Evolutionary conservation across 2,888 invertebrate species (phyloP).

Genomic region (Coenonympha arcania): DNA sequence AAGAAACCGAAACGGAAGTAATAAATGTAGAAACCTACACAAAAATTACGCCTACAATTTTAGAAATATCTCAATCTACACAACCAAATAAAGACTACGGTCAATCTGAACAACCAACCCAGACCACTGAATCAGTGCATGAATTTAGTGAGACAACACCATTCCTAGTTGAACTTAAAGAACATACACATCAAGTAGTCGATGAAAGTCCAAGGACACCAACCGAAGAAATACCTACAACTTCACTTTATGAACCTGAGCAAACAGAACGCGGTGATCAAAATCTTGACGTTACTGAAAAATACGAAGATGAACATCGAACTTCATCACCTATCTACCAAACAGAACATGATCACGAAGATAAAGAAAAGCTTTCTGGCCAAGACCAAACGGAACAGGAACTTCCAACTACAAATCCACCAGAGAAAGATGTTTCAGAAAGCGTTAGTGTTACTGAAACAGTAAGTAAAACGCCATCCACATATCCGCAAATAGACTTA

Average conservation of each 20-base stretch:
- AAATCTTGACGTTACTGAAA: slow-evolving; percentile 25
- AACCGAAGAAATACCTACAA: slow-evolving; percentile 28
- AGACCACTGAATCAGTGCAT: slow-evolving; percentile 21
- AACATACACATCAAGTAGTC: slow-evolving; percentile 45
- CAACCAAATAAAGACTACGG: slow-evolving; percentile 15
- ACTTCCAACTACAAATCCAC: slow-evolving; percentile 5
- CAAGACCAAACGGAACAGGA: slow-evolving; percentile 6
- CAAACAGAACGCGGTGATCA: slow-evolving; percentile 32
- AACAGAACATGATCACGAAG: slow-evolving; percentile 8
- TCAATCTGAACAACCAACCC: slow-evolving; percentile 24
- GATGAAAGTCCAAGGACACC: slow-evolving; percentile 34
- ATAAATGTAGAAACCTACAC: not conserved
- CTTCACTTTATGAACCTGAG: slow-evolving; percentile 23
- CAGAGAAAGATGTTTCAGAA: slow-evolving; percentile 1
- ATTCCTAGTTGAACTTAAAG: slow-evolving; percentile 50
- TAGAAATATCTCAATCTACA: slow-evolving; percentile 1
- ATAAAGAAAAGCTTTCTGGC: slow-evolving; percentile 5
- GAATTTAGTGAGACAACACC: slow-evolving; percentile 37
- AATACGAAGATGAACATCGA: slow-evolving; percentile 28
- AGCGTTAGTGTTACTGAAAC: not conserved
- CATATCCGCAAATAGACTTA: not conserved
- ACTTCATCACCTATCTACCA: slow-evolving; percentile 27
- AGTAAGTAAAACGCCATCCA: not conserved
- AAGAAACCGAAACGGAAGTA: slow-evolving; percentile 2
- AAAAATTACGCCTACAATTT: not conserved